Evolutionary conservation across 2,797 vertebrate species (phyloP).

Genomic region (Ptychadena robeensis): DNA sequence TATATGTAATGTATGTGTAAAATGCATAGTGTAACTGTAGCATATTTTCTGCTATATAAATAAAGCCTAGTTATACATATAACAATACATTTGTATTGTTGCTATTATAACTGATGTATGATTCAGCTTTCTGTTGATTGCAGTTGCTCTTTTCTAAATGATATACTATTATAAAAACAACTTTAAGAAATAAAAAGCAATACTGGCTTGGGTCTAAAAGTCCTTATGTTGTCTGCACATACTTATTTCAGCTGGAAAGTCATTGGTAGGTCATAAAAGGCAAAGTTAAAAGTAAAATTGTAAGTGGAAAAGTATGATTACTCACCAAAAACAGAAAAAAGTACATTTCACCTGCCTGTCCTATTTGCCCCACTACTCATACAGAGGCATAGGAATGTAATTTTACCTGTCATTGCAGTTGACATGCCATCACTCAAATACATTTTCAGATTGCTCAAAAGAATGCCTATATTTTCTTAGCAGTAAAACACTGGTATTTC

Average conservation of each 20-base stretch:
- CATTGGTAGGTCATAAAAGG: slow-evolving; percentile 41
- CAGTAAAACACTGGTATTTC: slow-evolving; percentile 57
- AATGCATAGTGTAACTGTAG: too few relatives aligned
- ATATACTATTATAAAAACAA: slow-evolving; percentile 45
- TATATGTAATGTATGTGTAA: too few relatives aligned
- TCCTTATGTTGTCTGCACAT: slow-evolving; percentile 28
- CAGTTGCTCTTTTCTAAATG: slow-evolving; percentile 23
- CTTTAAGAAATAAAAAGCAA: slow-evolving; percentile 34
- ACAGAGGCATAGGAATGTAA: slow-evolving; percentile 46
- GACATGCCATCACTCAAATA: slow-evolving; percentile 56
- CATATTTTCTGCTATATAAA: background rate
- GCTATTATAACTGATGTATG: slow-evolving; percentile 11
- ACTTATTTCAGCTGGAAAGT: slow-evolving; percentile 39
- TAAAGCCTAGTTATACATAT: background rate
- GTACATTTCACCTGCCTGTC: slow-evolving; percentile 49
- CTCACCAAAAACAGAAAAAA: slow-evolving; percentile 52
- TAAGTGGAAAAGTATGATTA: slow-evolving; percentile 59
- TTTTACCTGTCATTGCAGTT: slow-evolving; percentile 55
- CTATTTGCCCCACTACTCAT: slow-evolving; percentile 52
- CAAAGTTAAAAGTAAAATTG: slow-evolving; percentile 54
- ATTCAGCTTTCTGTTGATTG: slow-evolving; percentile 7
- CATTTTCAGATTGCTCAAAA: slow-evolving; percentile 52
- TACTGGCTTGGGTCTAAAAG: slow-evolving; percentile 25
- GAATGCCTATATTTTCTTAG: slow-evolving; percentile 55
- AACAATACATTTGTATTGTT: slow-evolving; percentile 33